Evolutionary conservation across 2,888 invertebrate genomes (phyloP), one percentile per base, ranked within the genome.

Genomic region (Campoletis raptor): DNA sequence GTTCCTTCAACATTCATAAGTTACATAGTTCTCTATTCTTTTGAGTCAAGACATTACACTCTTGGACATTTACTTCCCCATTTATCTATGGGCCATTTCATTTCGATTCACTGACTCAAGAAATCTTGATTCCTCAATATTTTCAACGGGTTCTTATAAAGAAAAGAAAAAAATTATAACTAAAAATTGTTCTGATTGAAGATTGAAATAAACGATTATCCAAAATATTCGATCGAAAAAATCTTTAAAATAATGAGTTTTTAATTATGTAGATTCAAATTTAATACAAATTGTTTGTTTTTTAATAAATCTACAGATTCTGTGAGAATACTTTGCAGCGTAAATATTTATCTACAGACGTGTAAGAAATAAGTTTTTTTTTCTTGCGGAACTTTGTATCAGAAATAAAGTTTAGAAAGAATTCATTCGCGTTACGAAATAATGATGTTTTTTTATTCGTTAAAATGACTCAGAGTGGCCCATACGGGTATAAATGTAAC

Each of bases 1-100:
- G 67, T n/a, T 48, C 45, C 66, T 72, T 76, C 57, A 54, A 64
- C 24, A 77, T 69, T 48, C 67, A 72, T 74, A 77, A 66, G 76
- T 66, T 67, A 45, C 70, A 72, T 73, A 70, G 77, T 82, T 78
- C 72, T 74, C 77, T 48, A 81, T 73, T 81, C 64, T 78, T 74
- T 81, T 57, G 69, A 82, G 78, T 72, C 64, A 36, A 73, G 66
- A 42, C 73, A 77, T 61, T 69, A 57, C 67, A 80, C 80, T 42
- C 37, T 77, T 66, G 80, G 77, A 77, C 76, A 85, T 79, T 36
- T 74, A 57, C 76, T 85, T 64, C 40, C 57, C 57, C 15, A 45
- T 69, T 69, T 21, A 69, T 69, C 37, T 57, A 73, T 57, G 73
- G 73, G 73, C 40, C 54, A 8, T 21, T 54, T 40, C 73, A 54